Conservation (phyloP, 2,113 vertebrate genomes). For the Cyanistes caeruleus region DNA sequence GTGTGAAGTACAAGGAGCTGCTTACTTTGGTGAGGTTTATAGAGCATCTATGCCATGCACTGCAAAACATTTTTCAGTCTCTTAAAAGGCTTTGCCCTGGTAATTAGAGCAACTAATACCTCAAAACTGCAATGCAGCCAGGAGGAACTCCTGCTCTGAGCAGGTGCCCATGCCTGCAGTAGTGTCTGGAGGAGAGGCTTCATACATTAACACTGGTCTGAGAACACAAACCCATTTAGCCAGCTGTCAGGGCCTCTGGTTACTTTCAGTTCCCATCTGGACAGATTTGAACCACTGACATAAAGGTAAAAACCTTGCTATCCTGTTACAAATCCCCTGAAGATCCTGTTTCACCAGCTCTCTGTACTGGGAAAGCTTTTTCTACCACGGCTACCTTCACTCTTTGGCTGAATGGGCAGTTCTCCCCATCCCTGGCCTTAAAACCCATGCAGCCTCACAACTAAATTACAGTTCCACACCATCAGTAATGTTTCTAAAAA, state of each 20-base stretch:
- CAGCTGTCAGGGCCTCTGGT: neutral
- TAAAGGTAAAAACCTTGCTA: neutral
- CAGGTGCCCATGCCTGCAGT: neutral
- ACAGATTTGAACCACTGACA: neutral
- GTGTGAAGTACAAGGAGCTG: neutral
- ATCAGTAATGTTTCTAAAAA: neutral
- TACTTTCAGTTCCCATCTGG: neutral
- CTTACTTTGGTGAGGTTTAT: rapidly evolving
- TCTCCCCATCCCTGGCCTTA: neutral
- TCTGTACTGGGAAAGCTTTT: neutral
- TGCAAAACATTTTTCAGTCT: neutral
- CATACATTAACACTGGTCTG: neutral
- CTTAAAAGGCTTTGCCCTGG: neutral
- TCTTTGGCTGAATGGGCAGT: neutral
- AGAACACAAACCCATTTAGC: neutral
- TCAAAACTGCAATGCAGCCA: rapidly evolving
- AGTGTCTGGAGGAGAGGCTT: neutral
- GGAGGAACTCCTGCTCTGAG: neutral
- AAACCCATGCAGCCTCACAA: neutral
- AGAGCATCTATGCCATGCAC: neutral
- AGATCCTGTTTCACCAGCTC: neutral
- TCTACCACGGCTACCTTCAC: neutral
- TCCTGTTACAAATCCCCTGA: neutral
- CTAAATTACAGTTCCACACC: neutral
- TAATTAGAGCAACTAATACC: neutral